Conservation (phyloP, 2,797 vertebrate genomes). For the Lagorchestes hirsutus region DNA sequence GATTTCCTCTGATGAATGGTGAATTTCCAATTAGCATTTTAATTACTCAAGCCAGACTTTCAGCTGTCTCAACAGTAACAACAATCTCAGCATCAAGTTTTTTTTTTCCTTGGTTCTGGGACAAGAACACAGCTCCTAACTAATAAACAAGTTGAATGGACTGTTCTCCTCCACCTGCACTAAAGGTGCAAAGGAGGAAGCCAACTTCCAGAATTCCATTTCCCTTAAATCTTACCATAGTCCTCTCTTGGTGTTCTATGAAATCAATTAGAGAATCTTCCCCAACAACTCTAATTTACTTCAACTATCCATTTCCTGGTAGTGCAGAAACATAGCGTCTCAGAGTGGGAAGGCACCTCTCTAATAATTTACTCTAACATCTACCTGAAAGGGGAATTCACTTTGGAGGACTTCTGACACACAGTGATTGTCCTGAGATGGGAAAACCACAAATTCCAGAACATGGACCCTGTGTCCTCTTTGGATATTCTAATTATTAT, state of each 20-base stretch:
- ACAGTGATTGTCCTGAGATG: background rate
- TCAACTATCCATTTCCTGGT: background rate
- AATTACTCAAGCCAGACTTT: slow-evolving; percentile 84
- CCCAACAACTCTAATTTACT: background rate
- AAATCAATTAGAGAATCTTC: background rate
- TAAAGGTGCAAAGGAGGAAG: slow-evolving; percentile 1
- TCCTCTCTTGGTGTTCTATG: background rate
- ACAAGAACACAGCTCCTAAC: slow-evolving; percentile 48
- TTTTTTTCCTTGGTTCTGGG: slow-evolving; percentile 40
- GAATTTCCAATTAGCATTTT: slow-evolving; percentile 87
- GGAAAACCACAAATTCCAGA: background rate
- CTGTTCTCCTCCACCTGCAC: background rate
- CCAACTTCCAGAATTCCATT: background rate
- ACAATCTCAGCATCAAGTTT: slow-evolving; percentile 78
- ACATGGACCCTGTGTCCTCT: background rate
- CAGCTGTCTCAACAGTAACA: slow-evolving; percentile 80
- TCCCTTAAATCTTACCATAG: background rate
- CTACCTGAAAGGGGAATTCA: background rate
- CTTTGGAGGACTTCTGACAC: background rate
- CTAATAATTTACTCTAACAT: background rate
- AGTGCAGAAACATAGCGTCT: background rate
- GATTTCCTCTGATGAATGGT: slow-evolving; percentile 83
- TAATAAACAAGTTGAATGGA: background rate
- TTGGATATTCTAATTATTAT: background rate
- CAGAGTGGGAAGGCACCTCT: background rate